Evolutionary conservation across 2,113 vertebrate species (phyloP), one percentile per base, ranked within the genome.

Genomic region (Microcebus tavaratra): DNA sequence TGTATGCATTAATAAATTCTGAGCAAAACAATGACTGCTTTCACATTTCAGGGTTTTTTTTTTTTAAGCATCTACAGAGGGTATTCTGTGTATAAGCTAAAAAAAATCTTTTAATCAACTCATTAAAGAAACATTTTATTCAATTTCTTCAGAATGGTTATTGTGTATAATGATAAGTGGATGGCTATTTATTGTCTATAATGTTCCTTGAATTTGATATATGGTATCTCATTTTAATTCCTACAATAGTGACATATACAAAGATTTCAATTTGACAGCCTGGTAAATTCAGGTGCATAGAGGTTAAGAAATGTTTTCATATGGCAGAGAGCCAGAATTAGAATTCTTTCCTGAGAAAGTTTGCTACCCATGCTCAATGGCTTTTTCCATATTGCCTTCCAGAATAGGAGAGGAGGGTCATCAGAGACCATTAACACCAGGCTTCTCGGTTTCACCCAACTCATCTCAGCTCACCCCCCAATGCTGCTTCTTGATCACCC

Each of bases 41-140:
- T 95, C 55, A 36, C 9, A 57, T 78, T 73, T 79, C 21, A 50
- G 31, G 31, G 3, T 21, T 78, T 36, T 36, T 36, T 36, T 76
- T 61, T 25, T 83, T 45, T 27, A 93, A 67, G 17, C 75, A 80
- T 88, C 82, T 79, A 73, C n/a, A 72, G 59, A 76, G 72, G 18
- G 42, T 65, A 67, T 88, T 94, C 50, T 61, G 36, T 42, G 17
- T n/a, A 31, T 21, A 73, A 53, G 63, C 75, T 48, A 61, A 55
- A 90, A 92, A 45, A 75, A 92, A 80, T 63, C 31, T 96, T 95
- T 95, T 76, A 88, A 88, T 88, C 45, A 93, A 73, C 53, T 67
- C 85, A 55, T 59, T 81, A 70, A 96, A 94, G 17, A 94, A 50
- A 53, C 34, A 39, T 70, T 88, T 70, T 78, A n/a, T 88, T 95